Percentiles rank a stretch among this genome's conserved stretches.
These are phyloP conservation scores for Chrysolina haemoptera DNA, from an alignment of 2,888 invertebrate genomes.

Conservation along the genomic window DNA sequence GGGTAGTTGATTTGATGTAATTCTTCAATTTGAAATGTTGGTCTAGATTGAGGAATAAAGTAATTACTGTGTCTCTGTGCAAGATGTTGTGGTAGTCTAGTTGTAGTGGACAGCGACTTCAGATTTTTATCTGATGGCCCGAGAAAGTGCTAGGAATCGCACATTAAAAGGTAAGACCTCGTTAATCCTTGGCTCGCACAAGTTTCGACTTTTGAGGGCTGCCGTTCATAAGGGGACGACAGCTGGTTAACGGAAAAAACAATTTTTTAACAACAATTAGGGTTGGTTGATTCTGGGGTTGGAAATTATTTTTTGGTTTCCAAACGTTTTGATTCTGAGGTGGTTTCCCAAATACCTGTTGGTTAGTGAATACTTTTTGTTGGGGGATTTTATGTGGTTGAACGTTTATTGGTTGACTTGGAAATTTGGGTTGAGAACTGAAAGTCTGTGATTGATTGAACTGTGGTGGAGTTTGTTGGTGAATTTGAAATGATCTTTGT, in stretches of 20 bases:
- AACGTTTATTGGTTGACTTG: not conserved
- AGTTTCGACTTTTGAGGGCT: no score
- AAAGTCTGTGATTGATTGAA: not conserved
- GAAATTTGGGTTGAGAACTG: not conserved
- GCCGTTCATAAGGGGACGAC: no score
- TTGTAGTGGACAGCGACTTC: not conserved
- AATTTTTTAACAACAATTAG: no score
- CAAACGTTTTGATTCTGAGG: not conserved
- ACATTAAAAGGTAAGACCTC: no score
- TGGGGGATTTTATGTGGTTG: not conserved
- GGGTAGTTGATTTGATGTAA: not conserved
- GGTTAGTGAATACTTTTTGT: not conserved
- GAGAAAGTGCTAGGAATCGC: no score
- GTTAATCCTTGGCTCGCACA: no score
- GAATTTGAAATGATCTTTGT: not conserved
- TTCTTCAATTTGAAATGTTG: not conserved
- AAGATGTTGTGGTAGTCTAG: not conserved
- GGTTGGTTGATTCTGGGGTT: not conserved
- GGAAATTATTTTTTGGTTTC: not conserved
- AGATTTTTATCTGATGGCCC: no score
- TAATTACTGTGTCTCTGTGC: no score
- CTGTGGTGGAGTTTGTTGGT: not conserved
- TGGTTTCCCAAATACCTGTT: not conserved
- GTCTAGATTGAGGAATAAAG: not conserved
- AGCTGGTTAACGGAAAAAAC: no score